Evolutionary conservation across 2,888 invertebrate genomes (phyloP), one percentile per base, ranked within the genome.

Genomic region (Tuberolachnus salignus): DNA sequence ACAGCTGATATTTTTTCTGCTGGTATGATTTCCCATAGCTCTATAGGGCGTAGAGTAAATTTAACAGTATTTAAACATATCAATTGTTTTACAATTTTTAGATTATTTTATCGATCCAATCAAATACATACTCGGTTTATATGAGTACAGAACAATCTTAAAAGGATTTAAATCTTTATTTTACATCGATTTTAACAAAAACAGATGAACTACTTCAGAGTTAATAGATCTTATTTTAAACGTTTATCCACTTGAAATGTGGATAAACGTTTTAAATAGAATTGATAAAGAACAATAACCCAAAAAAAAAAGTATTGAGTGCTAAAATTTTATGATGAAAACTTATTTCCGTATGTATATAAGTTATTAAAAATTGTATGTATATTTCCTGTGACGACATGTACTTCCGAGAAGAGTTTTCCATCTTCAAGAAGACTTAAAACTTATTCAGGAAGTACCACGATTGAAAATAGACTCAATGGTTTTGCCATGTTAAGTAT

Each of bases 41-140:
- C n/a, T n/a, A n/a, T n/a, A n/a, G n/a, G n/a, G n/a, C n/a, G n/a
- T n/a, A n/a, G n/a, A n/a, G n/a, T n/a, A n/a, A n/a, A n/a, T n/a
- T n/a, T n/a, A 57, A 57, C 4, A 63, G 4, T 63, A 63, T 6
- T 63, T 42, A 6, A 63, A 11, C 34, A 63, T 63, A 63, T 42
- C 61, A 42, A 42, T 42, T 13, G 34, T 61, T 42, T 42, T 8
- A 10, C 61, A 9, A n/a, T 34, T 61, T 61, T 61, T 61, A 11
- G n/a, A 61, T 61, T 61, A 61, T 11, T 61, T 61, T 61, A n/a
- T 61, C 3, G 26, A 61, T 34, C 61, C 26, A 61, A 61, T 61
- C 3, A 61, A 61, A n/a, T n/a, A n/a, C n/a, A n/a, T 61, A 61
- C 0, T n/a, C 61, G 61, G 16, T 61, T 61, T 61, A 61, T 61